phyloP scores from a whole-genome alignment of 2,888 invertebrate genomes.

The Hemicrepidius hirtus region DNA sequence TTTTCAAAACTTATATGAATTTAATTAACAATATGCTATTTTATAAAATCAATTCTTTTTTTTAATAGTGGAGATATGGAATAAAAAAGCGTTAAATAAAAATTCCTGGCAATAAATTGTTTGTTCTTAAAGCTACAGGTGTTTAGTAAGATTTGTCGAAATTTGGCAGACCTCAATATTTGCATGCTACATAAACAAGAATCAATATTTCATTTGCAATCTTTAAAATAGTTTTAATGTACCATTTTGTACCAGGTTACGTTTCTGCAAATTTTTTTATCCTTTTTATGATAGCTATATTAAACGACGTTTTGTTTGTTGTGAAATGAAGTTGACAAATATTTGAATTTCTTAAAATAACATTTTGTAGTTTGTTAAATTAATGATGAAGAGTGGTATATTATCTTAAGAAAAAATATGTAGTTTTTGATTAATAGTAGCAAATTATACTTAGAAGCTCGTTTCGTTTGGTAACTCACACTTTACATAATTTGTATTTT shows the following conservation, averaged over 20 bases:
- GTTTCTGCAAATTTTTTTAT: slow-evolving; percentile 22
- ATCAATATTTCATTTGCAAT: slow-evolving; percentile 36
- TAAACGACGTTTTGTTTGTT: slow-evolving; percentile 7
- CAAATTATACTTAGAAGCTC: too few species aligned
- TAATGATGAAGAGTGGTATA: neutral
- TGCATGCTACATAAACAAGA: neutral
- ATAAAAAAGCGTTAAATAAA: too few species aligned
- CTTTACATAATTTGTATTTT: too few species aligned
- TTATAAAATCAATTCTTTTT: too few species aligned
- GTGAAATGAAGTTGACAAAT: slow-evolving; percentile 1
- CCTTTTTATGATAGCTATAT: slow-evolving; percentile 14
- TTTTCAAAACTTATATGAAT: too few species aligned
- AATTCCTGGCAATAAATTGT: too few species aligned
- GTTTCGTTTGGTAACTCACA: too few species aligned
- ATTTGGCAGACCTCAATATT: neutral
- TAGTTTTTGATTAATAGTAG: too few species aligned
- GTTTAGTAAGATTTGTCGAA: too few species aligned
- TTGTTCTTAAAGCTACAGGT: too few species aligned
- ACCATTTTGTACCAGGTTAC: slow-evolving; percentile 31
- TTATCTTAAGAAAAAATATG: neutral
- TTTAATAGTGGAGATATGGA: too few species aligned
- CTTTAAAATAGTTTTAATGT: slow-evolving; percentile 30
- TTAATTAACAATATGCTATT: too few species aligned
- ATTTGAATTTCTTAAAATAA: neutral
- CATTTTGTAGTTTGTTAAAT: neutral